Conservation (phyloP, 2,113 vertebrate genomes). For the Cinclus mexicanus region DNA sequence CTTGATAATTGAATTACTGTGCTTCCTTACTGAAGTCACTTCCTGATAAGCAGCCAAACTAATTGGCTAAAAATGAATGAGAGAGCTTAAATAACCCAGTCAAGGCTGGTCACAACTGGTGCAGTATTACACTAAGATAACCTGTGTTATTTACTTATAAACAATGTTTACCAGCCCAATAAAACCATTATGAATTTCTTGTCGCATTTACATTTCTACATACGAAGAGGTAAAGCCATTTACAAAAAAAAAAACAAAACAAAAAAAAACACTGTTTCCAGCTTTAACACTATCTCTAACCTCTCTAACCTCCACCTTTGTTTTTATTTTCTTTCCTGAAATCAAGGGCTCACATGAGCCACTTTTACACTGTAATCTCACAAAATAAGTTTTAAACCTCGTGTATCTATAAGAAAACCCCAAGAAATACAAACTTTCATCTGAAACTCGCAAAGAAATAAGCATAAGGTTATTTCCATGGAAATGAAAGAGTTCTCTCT, state of each 20-base stretch:
- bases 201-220: not conserved
- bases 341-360: not conserved
- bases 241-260: not conserved
- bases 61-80: slow-evolving; percentile 48
- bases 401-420: not conserved
- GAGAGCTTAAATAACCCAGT: slow-evolving; percentile 28
- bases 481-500: not conserved
- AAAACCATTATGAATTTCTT: slow-evolving; percentile 2
- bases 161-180: not conserved
- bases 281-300: too few species aligned
- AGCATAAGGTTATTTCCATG: not conserved
- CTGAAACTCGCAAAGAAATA: not conserved
- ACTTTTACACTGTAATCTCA: slow-evolving; percentile 1
- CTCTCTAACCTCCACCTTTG: not conserved
- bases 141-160: slow-evolving; percentile 18
- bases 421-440: not conserved
- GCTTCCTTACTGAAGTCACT: slow-evolving; percentile 62
- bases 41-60: slow-evolving; percentile 67
- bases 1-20: slow-evolving; percentile 41
- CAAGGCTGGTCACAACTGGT: slow-evolving; percentile 10
- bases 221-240: not conserved
- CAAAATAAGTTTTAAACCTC: not conserved
- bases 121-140: slow-evolving; percentile 9
- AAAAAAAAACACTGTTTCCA: too few species aligned
- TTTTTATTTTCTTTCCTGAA: not conserved